phyloP scores from a whole-genome alignment of 2,113 vertebrate species.

The Chaetorhynchus papuensis region DNA sequence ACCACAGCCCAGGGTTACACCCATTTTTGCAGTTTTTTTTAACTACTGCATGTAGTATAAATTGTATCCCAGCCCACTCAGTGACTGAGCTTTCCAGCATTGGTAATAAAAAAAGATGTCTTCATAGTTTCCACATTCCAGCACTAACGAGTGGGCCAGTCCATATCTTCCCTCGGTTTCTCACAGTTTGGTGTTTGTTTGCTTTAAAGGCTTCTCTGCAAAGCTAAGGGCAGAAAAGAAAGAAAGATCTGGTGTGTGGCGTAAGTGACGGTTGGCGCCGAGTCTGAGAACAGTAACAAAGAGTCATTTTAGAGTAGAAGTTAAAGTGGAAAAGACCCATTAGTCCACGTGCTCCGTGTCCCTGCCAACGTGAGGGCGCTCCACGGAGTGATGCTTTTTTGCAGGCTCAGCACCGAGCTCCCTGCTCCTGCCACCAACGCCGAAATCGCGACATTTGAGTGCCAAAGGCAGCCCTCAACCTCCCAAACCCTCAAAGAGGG shows the following conservation, averaged over 20 bases:
- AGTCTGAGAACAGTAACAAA: constrained; percentile 53
- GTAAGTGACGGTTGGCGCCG: constrained; percentile 13
- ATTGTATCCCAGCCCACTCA: constrained; percentile 56
- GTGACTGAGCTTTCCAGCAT: constrained; percentile 64
- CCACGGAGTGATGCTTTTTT: not conserved
- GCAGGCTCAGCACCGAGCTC: not conserved
- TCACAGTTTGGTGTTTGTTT: constrained; percentile 75
- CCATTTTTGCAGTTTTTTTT: constrained; percentile 70
- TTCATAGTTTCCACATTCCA: constrained; percentile 78
- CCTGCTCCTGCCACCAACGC: not conserved
- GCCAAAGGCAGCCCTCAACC: accelerated
- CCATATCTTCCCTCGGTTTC: constrained; percentile 69
- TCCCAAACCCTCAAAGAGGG: not conserved
- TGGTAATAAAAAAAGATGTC: constrained; percentile 71
- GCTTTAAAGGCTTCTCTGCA: constrained; percentile 64
- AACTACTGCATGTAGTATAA: constrained; percentile 70
- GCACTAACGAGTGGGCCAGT: constrained; percentile 59
- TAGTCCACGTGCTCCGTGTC: not conserved
- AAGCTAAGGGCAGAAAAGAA: constrained; percentile 42
- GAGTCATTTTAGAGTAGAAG: constrained; percentile 43
- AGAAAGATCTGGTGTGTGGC: constrained; percentile 1
- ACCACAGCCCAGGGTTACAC: constrained; percentile 78
- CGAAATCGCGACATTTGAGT: accelerated
- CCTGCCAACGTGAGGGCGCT: not conserved
- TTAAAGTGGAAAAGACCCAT: constrained; percentile 63